Evolutionary conservation across 2,888 invertebrate genomes (phyloP), one percentile per base, ranked within the genome.

Genomic region (Exocentrus adspersus): DNA sequence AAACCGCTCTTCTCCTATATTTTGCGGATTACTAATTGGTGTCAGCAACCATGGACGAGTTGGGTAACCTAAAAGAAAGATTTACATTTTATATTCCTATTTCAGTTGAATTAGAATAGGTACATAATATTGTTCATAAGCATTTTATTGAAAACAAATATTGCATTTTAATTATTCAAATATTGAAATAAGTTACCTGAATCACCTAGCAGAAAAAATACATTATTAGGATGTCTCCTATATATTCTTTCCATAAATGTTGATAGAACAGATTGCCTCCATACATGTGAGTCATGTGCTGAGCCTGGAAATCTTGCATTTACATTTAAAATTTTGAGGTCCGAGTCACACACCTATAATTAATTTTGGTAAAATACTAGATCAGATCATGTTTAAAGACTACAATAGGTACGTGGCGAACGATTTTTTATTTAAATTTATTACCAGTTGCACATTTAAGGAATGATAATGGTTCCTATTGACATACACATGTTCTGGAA

Each of bases 21-120:
- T 60, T n/a, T 20, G 1, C 1, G 60, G 50, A 37, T 52, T 60
- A 12, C 28, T 51, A 12, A 60, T 9, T 28, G 60, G 60, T 10
- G 60, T 53, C 12, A 60, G 28, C 9, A 60, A 41, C 60, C 60
- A 60, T 7, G 52, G 60, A 43, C 42, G 21, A 21, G 60, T 51
- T 32, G 45, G 51, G 52, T 51, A 51, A 20, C 59, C 54, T 42
- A 46, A 54, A 48, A 56, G 28, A 28, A 7, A 28, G 28, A 28
- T 28, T 28, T 28, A 28, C 28, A 28, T 28, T 7, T 6, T n/a
- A 28, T 28, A 28, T 28, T 28, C 28, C 28, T 28, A 28, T 28
- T 28, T 28, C 28, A 28, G 28, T 28, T 28, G 7, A 7, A 28
- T 28, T 28, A 28, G 28, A 7, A 28, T 28, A 28, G n/a, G n/a